Conservation (phyloP, 2,797 vertebrate genomes). For the Danio tinwini region DNA sequence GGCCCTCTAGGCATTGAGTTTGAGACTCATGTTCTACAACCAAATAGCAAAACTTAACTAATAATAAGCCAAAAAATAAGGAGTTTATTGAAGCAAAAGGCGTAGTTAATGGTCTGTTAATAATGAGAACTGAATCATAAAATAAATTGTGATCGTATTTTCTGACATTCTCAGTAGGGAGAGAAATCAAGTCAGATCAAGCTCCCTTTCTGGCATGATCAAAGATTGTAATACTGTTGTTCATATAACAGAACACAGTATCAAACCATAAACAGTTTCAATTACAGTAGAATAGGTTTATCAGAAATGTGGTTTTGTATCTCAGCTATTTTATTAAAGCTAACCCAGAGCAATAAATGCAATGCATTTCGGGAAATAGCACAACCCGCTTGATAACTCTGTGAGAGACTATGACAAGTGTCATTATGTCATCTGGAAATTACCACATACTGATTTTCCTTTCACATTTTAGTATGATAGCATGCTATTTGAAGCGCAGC, state of each 20-base stretch:
- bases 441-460: constrained; percentile 23
- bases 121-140: no score
- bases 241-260: not conserved
- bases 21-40: no score
- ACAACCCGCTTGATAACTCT: constrained; percentile 10
- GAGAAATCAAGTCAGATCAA: no score
- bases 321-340: not conserved
- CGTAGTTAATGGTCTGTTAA: no score
- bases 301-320: not conserved
- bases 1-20: no score
- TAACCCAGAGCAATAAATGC: constrained; percentile 1
- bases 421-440: constrained; percentile 21
- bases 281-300: not conserved
- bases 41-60: no score
- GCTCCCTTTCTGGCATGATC: no score
- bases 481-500: constrained; percentile 44
- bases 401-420: not conserved
- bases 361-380: not conserved
- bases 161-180: no score
- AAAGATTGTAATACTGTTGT: no score
- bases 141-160: no score
- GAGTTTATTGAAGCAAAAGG: no score
- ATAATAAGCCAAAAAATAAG: no score
- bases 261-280: not conserved
- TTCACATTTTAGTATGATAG: constrained; percentile 22